Conservation (phyloP, 2,888 invertebrate species). For the Dorcus parallelipipedus region DNA sequence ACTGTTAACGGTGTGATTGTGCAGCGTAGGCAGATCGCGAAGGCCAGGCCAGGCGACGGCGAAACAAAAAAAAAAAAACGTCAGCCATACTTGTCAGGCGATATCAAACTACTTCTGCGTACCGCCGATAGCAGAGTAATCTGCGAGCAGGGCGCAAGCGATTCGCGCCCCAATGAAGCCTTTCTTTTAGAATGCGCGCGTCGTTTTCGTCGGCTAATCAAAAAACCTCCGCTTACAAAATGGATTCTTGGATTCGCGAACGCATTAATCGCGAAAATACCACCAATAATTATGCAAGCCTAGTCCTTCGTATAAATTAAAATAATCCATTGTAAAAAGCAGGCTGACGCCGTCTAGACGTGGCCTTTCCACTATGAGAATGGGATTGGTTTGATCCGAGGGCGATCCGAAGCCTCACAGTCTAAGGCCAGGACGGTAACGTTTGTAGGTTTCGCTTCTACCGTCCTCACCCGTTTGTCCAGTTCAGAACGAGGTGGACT, state of each 20-base stretch:
- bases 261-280: slow-evolving; percentile 7
- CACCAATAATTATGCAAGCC: slow-evolving; percentile 1
- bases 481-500: slow-evolving; percentile 36
- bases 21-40: too few relatives aligned
- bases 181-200: slow-evolving; percentile 19
- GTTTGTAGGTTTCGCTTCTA: slow-evolving; percentile 14
- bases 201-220: slow-evolving; percentile 35
- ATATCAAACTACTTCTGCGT: slow-evolving; percentile 25
- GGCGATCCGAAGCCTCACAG: slow-evolving; percentile 10
- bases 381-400: background rate
- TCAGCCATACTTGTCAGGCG: slow-evolving; percentile 22
- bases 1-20: too few relatives aligned
- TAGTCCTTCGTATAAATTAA: slow-evolving; percentile 5
- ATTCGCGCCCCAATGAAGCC: slow-evolving; percentile 30
- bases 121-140: slow-evolving; percentile 18
- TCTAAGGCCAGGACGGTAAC: slow-evolving; percentile 11
- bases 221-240: slow-evolving; percentile 39
- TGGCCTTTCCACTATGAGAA: background rate
- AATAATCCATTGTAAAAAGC: slow-evolving; percentile 8
- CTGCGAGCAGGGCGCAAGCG: slow-evolving; percentile 28
- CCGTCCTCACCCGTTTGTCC: slow-evolving; percentile 38
- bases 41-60: too few relatives aligned
- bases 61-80: slow-evolving; percentile 4
- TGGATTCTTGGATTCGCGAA: slow-evolving; percentile 35
- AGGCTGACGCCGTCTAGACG: slow-evolving; percentile 1